Conservation (phyloP, 2,888 invertebrate species). For the Archips xylosteana region DNA sequence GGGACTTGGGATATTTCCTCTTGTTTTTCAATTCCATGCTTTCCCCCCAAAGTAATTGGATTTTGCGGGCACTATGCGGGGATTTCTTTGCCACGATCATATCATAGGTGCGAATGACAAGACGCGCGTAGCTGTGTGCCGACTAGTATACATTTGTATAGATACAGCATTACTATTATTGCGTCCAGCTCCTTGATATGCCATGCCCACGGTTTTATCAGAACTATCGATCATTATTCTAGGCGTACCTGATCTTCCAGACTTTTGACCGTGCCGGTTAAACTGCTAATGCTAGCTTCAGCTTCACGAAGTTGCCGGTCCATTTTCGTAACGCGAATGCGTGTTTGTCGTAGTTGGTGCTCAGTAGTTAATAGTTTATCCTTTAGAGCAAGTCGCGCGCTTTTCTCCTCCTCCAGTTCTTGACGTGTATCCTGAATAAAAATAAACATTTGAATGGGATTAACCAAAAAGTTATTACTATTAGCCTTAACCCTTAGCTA, state of each 20-base stretch:
- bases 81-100: too few species aligned
- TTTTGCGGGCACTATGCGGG: too few species aligned
- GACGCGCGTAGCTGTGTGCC: too few species aligned
- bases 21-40: too few species aligned
- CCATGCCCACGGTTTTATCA: neutral
- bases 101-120: too few species aligned
- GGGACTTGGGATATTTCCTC: too few species aligned
- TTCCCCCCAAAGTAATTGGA: too few species aligned
- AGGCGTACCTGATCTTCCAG: conserved; percentile 72
- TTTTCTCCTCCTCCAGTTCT: conserved; percentile 71
- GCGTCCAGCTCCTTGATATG: neutral
- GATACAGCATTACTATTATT: neutral
- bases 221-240: neutral
- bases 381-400: conserved; percentile 58
- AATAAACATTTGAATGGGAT: too few species aligned
- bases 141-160: too few species aligned
- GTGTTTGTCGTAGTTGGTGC: conserved; percentile 69
- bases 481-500: too few species aligned
- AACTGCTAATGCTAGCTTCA: conserved; percentile 74
- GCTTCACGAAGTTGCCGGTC: conserved; percentile 77
- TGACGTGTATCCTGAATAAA: conserved; percentile 57
- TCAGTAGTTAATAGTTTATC: conserved; percentile 71
- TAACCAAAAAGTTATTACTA: neutral
- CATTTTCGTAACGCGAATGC: conserved; percentile 72
- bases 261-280: conserved; percentile 74